Conservation (phyloP, 30 jellyfish, hydroid and myxozoan species). For the Aurelia coerulea region DNA sequence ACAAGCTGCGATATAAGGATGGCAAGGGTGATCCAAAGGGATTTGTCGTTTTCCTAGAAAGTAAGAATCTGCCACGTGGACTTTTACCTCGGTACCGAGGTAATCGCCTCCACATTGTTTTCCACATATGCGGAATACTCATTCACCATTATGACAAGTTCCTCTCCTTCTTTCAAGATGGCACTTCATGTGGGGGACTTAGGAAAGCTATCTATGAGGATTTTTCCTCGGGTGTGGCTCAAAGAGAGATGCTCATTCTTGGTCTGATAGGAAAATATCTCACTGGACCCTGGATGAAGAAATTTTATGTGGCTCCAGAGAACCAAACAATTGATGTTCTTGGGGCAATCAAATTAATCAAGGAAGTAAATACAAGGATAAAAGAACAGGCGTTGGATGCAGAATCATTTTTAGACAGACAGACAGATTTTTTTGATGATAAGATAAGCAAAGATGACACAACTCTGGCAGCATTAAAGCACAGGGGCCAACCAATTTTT, state of each 20-base stretch:
- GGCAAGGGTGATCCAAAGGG: conserved; percentile 60
- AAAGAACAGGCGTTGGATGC: conserved; percentile 12
- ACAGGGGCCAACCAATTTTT: background rate
- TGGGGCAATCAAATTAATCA: background rate
- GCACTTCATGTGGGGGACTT: conserved; percentile 49
- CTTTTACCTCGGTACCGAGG: too few relatives aligned
- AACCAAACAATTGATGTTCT: conserved; percentile 13
- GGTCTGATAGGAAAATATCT: conserved; percentile 25
- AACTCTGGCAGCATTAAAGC: conserved; percentile 21
- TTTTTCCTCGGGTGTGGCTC: conserved; percentile 1
- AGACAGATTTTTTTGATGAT: conserved; percentile 10
- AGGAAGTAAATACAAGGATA: conserved; percentile 3
- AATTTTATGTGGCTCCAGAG: conserved; percentile 27
- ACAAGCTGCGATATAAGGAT: conserved; percentile 25
- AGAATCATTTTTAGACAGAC: background rate
- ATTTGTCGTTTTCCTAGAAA: conserved; percentile 13
- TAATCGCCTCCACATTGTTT: too few relatives aligned
- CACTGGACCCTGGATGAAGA: conserved; percentile 58
- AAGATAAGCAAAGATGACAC: background rate
- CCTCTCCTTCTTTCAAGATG: background rate
- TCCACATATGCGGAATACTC: conserved; percentile 8
- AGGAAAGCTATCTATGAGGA: conserved; percentile 9
- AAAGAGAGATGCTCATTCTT: conserved; percentile 44
- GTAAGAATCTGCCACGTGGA: conserved; percentile 11
- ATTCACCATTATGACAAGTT: background rate